Evolutionary conservation across 2,797 vertebrate genomes (phyloP).

Genomic region (Tokudaia tokunoshimensis): DNA sequence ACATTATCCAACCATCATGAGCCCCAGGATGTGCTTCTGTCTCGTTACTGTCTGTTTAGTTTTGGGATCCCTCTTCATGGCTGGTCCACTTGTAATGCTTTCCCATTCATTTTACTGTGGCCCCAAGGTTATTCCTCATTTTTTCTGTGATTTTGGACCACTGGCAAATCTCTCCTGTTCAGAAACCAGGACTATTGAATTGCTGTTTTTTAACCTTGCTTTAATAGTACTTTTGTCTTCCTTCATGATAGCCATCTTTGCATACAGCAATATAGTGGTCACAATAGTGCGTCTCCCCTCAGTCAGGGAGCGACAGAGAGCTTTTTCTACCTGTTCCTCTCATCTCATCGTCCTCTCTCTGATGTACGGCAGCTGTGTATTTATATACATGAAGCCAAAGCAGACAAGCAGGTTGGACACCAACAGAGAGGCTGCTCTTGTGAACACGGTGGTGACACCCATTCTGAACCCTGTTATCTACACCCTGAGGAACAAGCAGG

Average conservation of each 20-base stretch:
- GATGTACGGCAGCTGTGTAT: constrained; percentile 56
- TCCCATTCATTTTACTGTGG: constrained; percentile 70
- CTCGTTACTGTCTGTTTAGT: neutral
- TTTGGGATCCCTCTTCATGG: neutral
- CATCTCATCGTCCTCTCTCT: constrained; percentile 74
- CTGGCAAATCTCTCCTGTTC: constrained; percentile 74
- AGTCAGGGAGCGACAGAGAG: constrained; percentile 58
- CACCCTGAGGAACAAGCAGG: constrained; percentile 77
- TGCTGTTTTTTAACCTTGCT: constrained; percentile 16
- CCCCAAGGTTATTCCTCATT: constrained; percentile 63
- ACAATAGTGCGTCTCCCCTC: constrained; percentile 61
- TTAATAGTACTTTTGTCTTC: neutral
- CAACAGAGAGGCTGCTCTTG: constrained; percentile 71
- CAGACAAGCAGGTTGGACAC: neutral
- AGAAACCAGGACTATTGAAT: constrained; percentile 52
- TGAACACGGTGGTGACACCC: constrained; percentile 62
- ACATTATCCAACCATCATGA: constrained; percentile 46
- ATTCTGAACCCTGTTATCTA: constrained; percentile 78
- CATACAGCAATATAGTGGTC: constrained; percentile 64
- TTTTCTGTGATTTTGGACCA: constrained; percentile 73
- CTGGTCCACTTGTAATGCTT: neutral
- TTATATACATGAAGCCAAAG: constrained; percentile 49
- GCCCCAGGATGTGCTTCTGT: neutral
- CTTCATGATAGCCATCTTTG: constrained; percentile 47
- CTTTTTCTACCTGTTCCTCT: constrained; percentile 72